phyloP scores from a whole-genome alignment of 2,888 invertebrate genomes.

The Aphidoletes aphidimyza region DNA sequence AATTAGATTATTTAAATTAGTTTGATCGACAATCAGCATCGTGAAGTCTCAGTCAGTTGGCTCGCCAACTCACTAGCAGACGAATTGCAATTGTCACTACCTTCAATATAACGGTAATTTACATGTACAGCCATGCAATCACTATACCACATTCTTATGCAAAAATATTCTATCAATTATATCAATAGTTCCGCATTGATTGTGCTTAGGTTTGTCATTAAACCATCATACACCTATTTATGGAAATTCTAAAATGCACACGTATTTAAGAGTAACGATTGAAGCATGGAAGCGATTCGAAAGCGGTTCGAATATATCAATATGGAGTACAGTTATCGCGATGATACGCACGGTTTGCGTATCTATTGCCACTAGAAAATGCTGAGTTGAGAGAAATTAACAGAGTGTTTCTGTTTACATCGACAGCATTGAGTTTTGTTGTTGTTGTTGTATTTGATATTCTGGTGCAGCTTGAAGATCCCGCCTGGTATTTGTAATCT shows the following conservation, averaged over 20 bases:
- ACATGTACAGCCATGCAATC: too few relatives aligned
- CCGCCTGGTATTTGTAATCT: too few relatives aligned
- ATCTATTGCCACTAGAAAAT: too few relatives aligned
- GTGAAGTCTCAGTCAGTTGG: neutral
- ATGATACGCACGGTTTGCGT: neutral
- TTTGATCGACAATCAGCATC: neutral
- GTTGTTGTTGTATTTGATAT: too few relatives aligned
- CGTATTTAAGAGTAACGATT: conserved; percentile 13
- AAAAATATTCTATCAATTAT: conserved; percentile 9
- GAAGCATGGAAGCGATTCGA: neutral
- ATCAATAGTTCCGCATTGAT: neutral
- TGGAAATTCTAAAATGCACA: neutral
- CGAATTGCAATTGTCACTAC: neutral
- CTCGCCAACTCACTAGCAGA: conserved; percentile 5
- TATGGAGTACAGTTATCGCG: conserved; percentile 29
- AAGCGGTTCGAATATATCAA: too few relatives aligned
- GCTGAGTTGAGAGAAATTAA: too few relatives aligned
- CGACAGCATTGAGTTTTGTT: too few relatives aligned
- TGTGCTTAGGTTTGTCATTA: neutral
- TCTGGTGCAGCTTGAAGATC: too few relatives aligned
- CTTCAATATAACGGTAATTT: conserved; percentile 1
- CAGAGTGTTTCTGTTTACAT: too few relatives aligned
- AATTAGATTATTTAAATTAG: conserved; percentile 1
- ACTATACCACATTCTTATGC: neutral
- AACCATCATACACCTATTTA: neutral